Evolutionary conservation across 2,113 vertebrate species (phyloP).

Genomic region (Cercopithecus mona): DNA sequence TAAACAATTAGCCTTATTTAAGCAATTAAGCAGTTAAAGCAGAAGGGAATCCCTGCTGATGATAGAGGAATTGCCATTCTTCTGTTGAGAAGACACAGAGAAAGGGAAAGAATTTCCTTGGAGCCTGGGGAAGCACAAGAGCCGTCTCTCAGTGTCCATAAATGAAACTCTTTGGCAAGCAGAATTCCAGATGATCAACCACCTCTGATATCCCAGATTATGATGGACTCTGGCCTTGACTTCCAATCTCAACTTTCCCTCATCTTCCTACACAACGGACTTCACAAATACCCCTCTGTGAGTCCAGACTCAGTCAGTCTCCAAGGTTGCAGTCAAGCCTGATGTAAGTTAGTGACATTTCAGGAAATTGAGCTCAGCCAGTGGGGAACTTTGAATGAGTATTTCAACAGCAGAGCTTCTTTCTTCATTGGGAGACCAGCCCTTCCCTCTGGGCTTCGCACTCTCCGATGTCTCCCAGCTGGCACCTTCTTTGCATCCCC

Average conservation of each 20-base stretch:
- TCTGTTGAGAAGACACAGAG: background rate
- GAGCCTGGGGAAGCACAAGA: background rate
- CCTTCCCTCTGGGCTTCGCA: background rate
- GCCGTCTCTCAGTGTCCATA: background rate
- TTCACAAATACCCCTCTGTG: rapidly evolving
- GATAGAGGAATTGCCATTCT: background rate
- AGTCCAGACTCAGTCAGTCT: rapidly evolving
- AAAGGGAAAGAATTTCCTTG: background rate
- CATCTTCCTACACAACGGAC: rapidly evolving
- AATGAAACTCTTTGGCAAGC: background rate
- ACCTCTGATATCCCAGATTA: background rate
- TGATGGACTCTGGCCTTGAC: rapidly evolving
- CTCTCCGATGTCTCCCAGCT: rapidly evolving
- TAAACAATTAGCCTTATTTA: background rate
- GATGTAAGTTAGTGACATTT: background rate
- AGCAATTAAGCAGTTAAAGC: background rate
- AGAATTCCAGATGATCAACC: background rate
- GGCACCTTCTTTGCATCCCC: background rate
- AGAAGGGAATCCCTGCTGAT: background rate
- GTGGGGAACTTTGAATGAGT: background rate
- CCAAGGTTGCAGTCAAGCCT: background rate
- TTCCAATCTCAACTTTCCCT: background rate
- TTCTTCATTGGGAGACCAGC: background rate
- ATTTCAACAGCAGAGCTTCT: background rate
- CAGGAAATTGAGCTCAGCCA: background rate